Evolutionary conservation across 1,140 invertebrate species (phyloP).

Genomic region (Streblospio benedicti): DNA sequence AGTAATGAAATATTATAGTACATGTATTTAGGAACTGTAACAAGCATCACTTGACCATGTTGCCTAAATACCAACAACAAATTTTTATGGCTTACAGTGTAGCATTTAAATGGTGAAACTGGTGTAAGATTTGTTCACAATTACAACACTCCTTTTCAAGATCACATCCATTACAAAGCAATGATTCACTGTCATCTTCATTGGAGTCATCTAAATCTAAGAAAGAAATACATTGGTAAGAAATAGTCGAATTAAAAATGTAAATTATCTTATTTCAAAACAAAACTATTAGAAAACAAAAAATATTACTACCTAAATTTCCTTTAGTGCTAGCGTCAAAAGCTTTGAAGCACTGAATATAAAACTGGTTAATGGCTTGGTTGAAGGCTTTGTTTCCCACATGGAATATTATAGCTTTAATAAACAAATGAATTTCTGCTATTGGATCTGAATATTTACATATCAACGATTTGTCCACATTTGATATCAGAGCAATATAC

Average conservation of each 20-base stretch:
- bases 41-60: constrained; percentile 1
- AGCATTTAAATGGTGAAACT: constrained; percentile 69
- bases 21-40: constrained; percentile 5
- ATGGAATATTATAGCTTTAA: constrained; percentile 10
- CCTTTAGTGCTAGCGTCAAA: constrained; percentile 6
- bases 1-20: background rate
- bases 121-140: constrained; percentile 63
- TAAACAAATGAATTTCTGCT: constrained; percentile 11
- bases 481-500: background rate
- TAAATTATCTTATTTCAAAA: background rate
- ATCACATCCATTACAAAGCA: constrained; percentile 60
- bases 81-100: constrained; percentile 46
- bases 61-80: constrained; percentile 3
- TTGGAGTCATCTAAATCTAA: constrained; percentile 13
- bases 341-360: constrained; percentile 23
- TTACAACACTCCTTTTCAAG: constrained; percentile 64
- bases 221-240: background rate
- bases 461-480: constrained; percentile 29
- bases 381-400: constrained; percentile 13
- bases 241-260: background rate
- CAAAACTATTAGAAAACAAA: constrained; percentile 2
- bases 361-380: constrained; percentile 22
- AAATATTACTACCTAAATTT: constrained; percentile 4
- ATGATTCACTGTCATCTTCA: constrained; percentile 26
- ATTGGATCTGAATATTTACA: constrained; percentile 19